A percentile compares a stretch with the other conserved stretches of the same genome.
phyloP scores from a whole-genome alignment of 2,113 vertebrate species.

The Corythornis madagascariensis region DNA sequence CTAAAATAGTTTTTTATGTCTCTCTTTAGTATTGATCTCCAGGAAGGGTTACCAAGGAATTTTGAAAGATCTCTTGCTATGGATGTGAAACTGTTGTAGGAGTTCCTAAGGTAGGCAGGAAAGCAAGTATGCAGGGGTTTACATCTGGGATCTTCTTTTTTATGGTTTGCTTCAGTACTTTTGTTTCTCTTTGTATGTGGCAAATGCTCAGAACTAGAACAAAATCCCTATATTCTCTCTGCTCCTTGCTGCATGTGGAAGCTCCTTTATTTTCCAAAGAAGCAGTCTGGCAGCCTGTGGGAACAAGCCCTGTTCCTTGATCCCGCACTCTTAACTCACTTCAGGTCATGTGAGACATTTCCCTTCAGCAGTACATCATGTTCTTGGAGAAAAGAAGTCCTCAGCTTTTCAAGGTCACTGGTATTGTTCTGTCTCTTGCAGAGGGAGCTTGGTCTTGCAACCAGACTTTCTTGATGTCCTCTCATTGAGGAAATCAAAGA shows the following conservation, averaged over 20 bases:
- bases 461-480: conserved; percentile 45
- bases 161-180: background rate
- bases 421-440: conserved; percentile 24
- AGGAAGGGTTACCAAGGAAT: background rate
- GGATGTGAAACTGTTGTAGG: background rate
- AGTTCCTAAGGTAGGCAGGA: background rate
- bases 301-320: background rate
- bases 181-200: background rate
- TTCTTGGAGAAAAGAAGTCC: conserved; percentile 44
- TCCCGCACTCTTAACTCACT: background rate
- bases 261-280: conserved; percentile 20
- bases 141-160: background rate
- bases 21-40: background rate
- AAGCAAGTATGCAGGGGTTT: background rate
- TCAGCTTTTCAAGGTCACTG: conserved; percentile 40
- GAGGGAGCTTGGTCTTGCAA: conserved; percentile 36
- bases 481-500: conserved; percentile 50
- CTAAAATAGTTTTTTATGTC: background rate
- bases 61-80: background rate
- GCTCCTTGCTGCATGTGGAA: background rate
- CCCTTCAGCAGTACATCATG: background rate
- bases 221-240: background rate
- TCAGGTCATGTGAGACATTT: conserved; percentile 30
- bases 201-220: background rate
- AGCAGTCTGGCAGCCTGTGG: conserved; percentile 1